Base-by-base conservation (phyloP, 2,797 vertebrate species). In the Rhinophrynus dorsalis region DNA sequence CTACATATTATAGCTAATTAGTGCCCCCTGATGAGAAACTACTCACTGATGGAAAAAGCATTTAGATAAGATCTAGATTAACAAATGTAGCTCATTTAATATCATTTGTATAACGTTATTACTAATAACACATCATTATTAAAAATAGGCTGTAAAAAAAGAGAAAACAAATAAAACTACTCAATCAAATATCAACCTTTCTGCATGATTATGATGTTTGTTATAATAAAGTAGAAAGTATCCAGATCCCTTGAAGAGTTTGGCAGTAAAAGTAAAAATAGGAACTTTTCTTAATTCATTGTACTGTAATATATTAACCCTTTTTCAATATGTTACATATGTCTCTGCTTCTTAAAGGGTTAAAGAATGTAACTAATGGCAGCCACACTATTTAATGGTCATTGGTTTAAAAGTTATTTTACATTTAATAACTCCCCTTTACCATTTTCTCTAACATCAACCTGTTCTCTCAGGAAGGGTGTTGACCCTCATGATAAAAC, bases 1-100 rank as follows among this genome's bases (percentile, higher is more conserved):
- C 84, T 79, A 85, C 82, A 80, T 88, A 87, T 86, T 88, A 89
- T 68, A 87, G 80, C 85, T 91, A 90, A 91, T 91, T 90, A 90
- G 86, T 82, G 85, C 87, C 86, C 86, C 86, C 85, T 84, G 85
- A 89, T 85, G 89, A 86, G 89, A 89, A 86, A 85, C 79, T 88
- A 88, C 80, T 85, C 82, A 89, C 83, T 77, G 78, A 88, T 83
- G 77, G 84, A 89, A 84, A 88, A 89, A 88, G 83, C 83, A 90
- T 85, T 91, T 86, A 89, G 88, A 89, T 88, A 91, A 90, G 82
- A 90, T 88, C 87, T 87, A 88, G 83, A 80, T 89, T 91, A 90
- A 91, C 87, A 91, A 90, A 90, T 91, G 85, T 89, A 85, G 83
- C 88, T 91, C 89, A 87, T 91, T 90, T 90, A 88, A 89, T 91